These are phyloP conservation scores for Lycia hirtaria DNA, from an alignment of 2,888 invertebrate species.

Conservation along the genomic window DNA sequence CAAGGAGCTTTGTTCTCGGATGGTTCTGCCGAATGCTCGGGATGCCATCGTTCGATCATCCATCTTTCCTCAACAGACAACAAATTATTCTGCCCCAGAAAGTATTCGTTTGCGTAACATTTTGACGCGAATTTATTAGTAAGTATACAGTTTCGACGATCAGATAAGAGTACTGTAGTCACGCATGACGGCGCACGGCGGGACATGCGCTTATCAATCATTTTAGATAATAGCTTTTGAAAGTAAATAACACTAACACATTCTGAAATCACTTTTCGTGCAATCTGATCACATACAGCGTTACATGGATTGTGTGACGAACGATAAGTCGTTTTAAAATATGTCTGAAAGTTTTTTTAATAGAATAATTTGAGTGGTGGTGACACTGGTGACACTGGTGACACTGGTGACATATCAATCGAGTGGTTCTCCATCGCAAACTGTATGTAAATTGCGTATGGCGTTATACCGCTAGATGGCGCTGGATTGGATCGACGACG, in stretches of 20 bases:
- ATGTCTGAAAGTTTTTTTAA: too few relatives aligned
- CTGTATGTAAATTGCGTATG: too few relatives aligned
- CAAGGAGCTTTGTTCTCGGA: neutral
- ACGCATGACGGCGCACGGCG: neutral
- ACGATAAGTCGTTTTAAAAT: too few relatives aligned
- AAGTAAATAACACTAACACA: too few relatives aligned
- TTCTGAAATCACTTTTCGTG: too few relatives aligned
- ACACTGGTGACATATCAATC: too few relatives aligned
- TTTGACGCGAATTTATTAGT: slow-evolving; percentile 41
- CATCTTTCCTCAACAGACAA: slow-evolving; percentile 34
- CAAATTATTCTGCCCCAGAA: slow-evolving; percentile 36
- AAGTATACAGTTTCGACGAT: neutral
- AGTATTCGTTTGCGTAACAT: slow-evolving; percentile 41
- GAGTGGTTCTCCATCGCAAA: too few relatives aligned
- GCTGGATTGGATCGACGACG: neutral
- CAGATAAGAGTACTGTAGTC: neutral
- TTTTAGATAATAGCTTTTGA: too few relatives aligned
- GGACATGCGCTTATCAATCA: neutral
- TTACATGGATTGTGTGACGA: too few relatives aligned
- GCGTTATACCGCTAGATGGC: neutral
- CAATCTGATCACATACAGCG: too few relatives aligned
- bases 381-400: too few relatives aligned
- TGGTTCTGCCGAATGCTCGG: slow-evolving; percentile 20
- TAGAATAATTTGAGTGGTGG: too few relatives aligned
- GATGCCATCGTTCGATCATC: slow-evolving; percentile 35